Percentiles rank a stretch among this genome's conserved stretches.
Evolutionary conservation across 1,140 invertebrate species (phyloP).

Genomic region (Hylyphantes graminicola): DNA sequence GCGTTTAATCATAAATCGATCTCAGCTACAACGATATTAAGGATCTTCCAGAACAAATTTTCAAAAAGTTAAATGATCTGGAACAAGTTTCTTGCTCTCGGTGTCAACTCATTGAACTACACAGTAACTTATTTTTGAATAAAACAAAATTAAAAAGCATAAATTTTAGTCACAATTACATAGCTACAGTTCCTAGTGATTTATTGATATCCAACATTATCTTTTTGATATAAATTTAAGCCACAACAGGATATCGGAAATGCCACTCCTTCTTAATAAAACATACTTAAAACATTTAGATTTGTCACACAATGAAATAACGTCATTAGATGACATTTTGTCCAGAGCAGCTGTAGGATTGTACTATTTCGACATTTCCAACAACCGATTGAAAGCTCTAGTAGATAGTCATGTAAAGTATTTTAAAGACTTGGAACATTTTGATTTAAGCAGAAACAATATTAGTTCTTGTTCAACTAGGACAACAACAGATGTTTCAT

Average conservation of each 20-base stretch:
- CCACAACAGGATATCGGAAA: background rate
- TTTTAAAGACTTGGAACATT: background rate
- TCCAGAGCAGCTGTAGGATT: constrained; percentile 2
- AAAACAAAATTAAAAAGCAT: background rate
- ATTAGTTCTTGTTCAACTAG: constrained; percentile 10
- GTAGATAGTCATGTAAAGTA: constrained; percentile 16
- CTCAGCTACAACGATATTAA: constrained; percentile 17
- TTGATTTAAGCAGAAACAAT: constrained; percentile 23
- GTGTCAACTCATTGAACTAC: constrained; percentile 17
- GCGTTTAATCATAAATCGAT: background rate
- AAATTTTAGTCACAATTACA: constrained; percentile 8
- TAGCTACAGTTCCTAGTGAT: background rate
- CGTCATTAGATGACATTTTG: background rate
- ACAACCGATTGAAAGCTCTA: constrained; percentile 12
- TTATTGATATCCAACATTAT: constrained; percentile 2
- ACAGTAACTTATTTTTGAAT: constrained; percentile 8
- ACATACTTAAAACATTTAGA: background rate
- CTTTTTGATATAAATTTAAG: constrained; percentile 1
- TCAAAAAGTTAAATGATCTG: constrained; percentile 18
- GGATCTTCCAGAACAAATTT: constrained; percentile 16
- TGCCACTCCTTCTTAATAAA: constrained; percentile 22
- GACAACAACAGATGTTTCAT: background rate
- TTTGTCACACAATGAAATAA: constrained; percentile 13
- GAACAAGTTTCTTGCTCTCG: constrained; percentile 1
- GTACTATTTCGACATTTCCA: constrained; percentile 4